These are phyloP conservation scores for Marronus borbonicus DNA, from an alignment of 2,888 invertebrate species.

Conservation along the genomic window DNA sequence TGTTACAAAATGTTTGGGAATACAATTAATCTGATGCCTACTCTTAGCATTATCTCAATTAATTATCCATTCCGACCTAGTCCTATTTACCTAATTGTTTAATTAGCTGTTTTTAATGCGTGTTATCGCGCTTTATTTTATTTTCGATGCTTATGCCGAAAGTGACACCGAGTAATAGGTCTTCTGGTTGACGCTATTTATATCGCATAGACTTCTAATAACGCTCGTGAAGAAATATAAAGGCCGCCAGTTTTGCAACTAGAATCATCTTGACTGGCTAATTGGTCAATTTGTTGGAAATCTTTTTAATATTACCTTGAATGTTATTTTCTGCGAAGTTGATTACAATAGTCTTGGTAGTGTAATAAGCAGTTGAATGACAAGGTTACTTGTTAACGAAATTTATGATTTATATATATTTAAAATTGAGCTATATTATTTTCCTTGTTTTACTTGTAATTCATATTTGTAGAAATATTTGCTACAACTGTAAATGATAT, in stretches of 20 bases:
- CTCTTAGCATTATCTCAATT: slow-evolving; percentile 39
- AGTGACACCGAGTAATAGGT: too few species aligned
- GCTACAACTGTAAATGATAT: too few species aligned
- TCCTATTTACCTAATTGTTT: slow-evolving; percentile 41
- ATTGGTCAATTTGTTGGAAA: slow-evolving; percentile 41
- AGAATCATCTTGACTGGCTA: slow-evolving; percentile 33
- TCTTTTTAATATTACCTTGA: slow-evolving; percentile 38
- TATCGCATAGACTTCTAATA: too few species aligned
- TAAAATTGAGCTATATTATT: neutral
- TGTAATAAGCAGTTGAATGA: slow-evolving; percentile 16
- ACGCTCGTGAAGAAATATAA: neutral
- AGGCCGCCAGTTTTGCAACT: slow-evolving; percentile 20
- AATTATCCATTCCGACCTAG: slow-evolving; percentile 45
- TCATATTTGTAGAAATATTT: too few species aligned
- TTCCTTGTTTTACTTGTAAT: neutral
- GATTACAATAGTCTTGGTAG: slow-evolving; percentile 16
- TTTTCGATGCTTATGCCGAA: neutral
- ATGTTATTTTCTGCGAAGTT: slow-evolving; percentile 28
- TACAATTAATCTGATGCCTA: slow-evolving; percentile 40
- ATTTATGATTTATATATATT: neutral
- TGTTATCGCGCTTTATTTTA: slow-evolving; percentile 3
- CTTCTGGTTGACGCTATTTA: too few species aligned
- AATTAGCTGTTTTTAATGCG: slow-evolving; percentile 29
- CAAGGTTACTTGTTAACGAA: slow-evolving; percentile 30
- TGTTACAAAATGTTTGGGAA: slow-evolving; percentile 44